Evolutionary conservation across 1,140 invertebrate genomes (phyloP), one percentile per base, ranked within the genome.

Genomic region (Aphis craccivora): DNA sequence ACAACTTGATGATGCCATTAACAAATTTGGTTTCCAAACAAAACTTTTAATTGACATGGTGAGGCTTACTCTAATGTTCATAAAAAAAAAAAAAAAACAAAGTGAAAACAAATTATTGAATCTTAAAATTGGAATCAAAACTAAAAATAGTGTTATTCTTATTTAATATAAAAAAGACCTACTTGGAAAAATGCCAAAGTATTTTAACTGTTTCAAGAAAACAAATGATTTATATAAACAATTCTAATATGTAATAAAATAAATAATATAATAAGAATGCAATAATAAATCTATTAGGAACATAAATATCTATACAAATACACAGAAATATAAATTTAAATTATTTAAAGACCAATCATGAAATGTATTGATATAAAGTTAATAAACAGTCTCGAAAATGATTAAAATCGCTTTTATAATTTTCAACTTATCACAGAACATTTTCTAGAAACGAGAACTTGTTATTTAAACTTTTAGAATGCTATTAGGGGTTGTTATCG

Each of bases 21-120:
- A 2, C 53, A 93, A 55, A 86, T 93, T 84, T 84, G 81, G 35
- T 25, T 93, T 93, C 67, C 91, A 93, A 9, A 86, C 37, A 53
- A 9, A 55, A 1, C 81, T 18, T n/a, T 3, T 55, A 22, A 93
- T 37, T 40, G 91, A 40, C 81, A 93, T 93, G 55, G 5, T 93
- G 53, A 90, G 30, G 25, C 5, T 45, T 3, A 55, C 22, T 25
- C 9, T 25, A 8, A 43, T 48, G 86, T 48, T 2, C 18, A 1
- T 43, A 86, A 11, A n/a, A 86, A 37, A 84, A 43, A 84, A 2
- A 84, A 84, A 84, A 83, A 84, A 7, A 84, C 43, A 84, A 43
- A n/a, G 45, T 87, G 25, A 48, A 25, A 87, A 48, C 18, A 48
- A 87, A 35, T n/a, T n/a, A 86, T 45, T 86, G 4, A 43, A 45